Evolutionary conservation across 2,888 invertebrate genomes (phyloP), one percentile per base, ranked within the genome.

Genomic region (Macaria notata): DNA sequence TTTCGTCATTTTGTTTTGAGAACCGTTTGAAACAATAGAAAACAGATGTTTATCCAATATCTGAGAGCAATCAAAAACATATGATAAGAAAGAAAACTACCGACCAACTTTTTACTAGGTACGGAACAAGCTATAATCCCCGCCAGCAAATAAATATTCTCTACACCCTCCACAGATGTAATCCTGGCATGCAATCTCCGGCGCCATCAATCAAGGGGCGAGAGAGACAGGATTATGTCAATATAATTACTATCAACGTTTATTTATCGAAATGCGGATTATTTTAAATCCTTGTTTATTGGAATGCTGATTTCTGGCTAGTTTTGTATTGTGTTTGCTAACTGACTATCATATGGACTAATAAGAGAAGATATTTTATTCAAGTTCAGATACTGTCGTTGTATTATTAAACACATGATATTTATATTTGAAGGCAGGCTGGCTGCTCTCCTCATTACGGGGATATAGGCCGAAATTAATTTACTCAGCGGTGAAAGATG

Each of bases 101-200:
- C n/a, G n/a, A n/a, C n/a, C n/a, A 70, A 72, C 65, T 75, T 79
- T 79, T 69, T 79, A 76, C 72, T 68, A 6, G 7, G 6, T 8
- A 39, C 67, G 65, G 73, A 74, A 81, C 75, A 71, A 68, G 75
- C 77, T 79, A 77, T 81, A 84, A 84, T 84, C 79, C 75, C 66
- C 76, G 68, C 73, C 74, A 81, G 75, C 73, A 79, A 82, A 86
- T 85, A 85, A 86, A 87, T 88, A 87, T 86, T 84, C 86, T 85
- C 79, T 76, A 86, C 83, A 85, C 87, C 86, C 88, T 81, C 77
- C 80, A 78, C 81, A 86, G 86, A 84, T 87, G 84, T 88, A 87
- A 87, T 86, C 87, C 86, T 86, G 88, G 86, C 87, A 85, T 86
- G 88, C 87, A 88, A 88, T 88, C 87, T 88, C 86, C 88, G 86